These are phyloP conservation scores for Nannobrachium achirus DNA, from an alignment of 2,113 vertebrate genomes.

Conservation along the genomic window DNA sequence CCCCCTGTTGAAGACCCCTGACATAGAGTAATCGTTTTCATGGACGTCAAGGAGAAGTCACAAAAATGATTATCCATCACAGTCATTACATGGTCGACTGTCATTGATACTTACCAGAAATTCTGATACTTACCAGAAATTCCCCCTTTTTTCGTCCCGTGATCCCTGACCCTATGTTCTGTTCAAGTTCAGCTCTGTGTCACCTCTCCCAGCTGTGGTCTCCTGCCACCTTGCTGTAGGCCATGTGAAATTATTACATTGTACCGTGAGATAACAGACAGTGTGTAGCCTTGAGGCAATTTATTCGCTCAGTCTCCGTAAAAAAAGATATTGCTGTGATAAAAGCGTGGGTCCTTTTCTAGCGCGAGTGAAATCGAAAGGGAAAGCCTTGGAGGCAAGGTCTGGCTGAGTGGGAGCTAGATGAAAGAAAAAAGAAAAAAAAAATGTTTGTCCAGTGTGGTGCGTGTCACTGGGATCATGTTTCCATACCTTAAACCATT, in stretches of 20 bases:
- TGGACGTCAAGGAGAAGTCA: background rate
- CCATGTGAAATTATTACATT: conserved; percentile 74
- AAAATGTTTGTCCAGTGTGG: conserved; percentile 52
- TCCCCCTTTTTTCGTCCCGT: conserved; percentile 39
- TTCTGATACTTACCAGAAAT: conserved; percentile 51
- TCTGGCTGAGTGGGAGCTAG: conserved; percentile 64
- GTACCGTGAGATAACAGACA: conserved; percentile 73
- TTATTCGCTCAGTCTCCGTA: conserved; percentile 69
- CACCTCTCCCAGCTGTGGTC: conserved; percentile 63
- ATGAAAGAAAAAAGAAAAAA: conserved; percentile 59
- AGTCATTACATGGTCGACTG: conserved; percentile 47
- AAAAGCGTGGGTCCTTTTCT: conserved; percentile 59
- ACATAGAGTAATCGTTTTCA: too few species aligned
- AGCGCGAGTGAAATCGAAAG: conserved; percentile 55
- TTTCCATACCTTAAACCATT: too few species aligned
- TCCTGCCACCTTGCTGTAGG: conserved; percentile 59
- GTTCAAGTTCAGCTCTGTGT: conserved; percentile 61
- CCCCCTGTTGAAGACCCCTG: too few species aligned
- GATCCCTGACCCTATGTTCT: conserved; percentile 59
- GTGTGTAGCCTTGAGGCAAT: conserved; percentile 74
- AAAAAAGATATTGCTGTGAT: conserved; percentile 73
- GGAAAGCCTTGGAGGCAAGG: conserved; percentile 70
- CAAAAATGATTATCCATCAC: conserved; percentile 54
- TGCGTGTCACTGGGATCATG: conserved; percentile 11
- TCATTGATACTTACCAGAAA: conserved; percentile 55